phyloP scores from a whole-genome alignment of 2,113 vertebrate species.

The Motacilla tschutschensis region DNA sequence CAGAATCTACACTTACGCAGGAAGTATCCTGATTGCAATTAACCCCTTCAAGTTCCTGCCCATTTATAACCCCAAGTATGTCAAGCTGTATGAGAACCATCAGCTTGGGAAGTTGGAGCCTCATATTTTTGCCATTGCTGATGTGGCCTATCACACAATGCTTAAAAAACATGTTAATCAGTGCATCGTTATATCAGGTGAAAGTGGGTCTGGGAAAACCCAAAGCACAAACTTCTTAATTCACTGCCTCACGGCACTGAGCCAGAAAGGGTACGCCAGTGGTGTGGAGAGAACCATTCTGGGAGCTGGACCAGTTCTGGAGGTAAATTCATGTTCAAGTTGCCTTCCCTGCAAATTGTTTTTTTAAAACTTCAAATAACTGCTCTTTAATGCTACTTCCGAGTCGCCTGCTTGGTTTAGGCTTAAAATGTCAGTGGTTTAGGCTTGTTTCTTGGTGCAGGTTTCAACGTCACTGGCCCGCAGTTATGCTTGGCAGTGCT shows the following conservation, averaged over 20 bases:
- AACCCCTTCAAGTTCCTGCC: constrained; percentile 95
- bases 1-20: constrained; percentile 91
- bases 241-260: constrained; percentile 92
- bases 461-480: not conserved
- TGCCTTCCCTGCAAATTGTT: not conserved
- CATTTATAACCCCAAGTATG: constrained; percentile 93
- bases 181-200: constrained; percentile 91
- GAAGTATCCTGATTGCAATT: constrained; percentile 89
- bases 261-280: constrained; percentile 87
- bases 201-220: constrained; percentile 94
- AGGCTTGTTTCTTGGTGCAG: not conserved
- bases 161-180: constrained; percentile 83
- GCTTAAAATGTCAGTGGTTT: not conserved
- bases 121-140: constrained; percentile 91
- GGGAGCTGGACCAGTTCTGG: constrained; percentile 89
- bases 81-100: constrained; percentile 93
- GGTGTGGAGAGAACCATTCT: constrained; percentile 90
- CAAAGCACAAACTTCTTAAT: constrained; percentile 94
- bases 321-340: constrained; percentile 77
- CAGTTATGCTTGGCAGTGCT: not conserved
- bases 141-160: constrained; percentile 88
- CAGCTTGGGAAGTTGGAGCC: constrained; percentile 88
- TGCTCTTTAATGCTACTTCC: not conserved
- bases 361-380: not conserved
- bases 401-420: not conserved